Evolutionary conservation across 1,140 invertebrate genomes (phyloP).

Genomic region (Drepana arcuata): DNA sequence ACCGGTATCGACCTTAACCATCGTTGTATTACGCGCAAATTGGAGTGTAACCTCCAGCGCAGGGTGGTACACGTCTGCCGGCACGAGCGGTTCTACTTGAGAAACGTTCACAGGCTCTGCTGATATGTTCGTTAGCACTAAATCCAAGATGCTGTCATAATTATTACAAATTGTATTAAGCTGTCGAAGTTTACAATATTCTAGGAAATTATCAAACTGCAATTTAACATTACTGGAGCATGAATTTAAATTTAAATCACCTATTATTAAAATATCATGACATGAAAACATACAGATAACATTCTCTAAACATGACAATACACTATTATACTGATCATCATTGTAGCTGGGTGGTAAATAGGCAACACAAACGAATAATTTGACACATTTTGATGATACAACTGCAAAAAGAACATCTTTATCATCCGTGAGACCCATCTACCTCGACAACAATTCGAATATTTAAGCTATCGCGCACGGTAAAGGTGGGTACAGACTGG

Average conservation of each 20-base stretch:
- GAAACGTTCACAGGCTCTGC: no score
- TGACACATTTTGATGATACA: not conserved
- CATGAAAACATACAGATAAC: not conserved
- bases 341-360: not conserved
- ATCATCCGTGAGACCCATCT: not conserved
- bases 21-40: no score
- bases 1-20: no score
- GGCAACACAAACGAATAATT: not conserved
- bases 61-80: no score
- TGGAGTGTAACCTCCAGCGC: no score
- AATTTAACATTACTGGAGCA: constrained; percentile 1
- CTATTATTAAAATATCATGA: constrained; percentile 1
- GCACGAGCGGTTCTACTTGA: no score
- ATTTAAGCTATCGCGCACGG: not conserved
- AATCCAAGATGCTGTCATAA: constrained; percentile 1
- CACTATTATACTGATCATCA: not conserved
- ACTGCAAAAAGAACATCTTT: not conserved
- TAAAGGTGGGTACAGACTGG: not conserved
- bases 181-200: not conserved
- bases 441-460: no score
- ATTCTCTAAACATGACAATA: constrained; percentile 3
- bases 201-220: not conserved
- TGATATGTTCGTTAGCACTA: constrained; percentile 3
- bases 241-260: constrained; percentile 9
- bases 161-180: not conserved